Evolutionary conservation across 1,140 invertebrate genomes (phyloP).

Genomic region (Drosophila micromelanica): DNA sequence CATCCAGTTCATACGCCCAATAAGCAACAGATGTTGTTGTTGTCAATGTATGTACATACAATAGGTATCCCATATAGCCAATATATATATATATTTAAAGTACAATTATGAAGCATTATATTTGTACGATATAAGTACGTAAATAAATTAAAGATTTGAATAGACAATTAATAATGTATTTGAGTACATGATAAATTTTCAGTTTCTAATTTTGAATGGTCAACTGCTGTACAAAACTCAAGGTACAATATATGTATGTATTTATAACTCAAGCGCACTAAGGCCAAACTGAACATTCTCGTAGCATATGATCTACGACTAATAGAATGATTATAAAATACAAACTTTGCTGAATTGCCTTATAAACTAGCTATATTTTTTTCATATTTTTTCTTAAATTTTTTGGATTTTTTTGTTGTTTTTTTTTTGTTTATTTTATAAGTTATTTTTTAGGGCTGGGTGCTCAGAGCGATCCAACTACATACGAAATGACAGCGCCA

Average conservation of each 20-base stretch:
- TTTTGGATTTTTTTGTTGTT: constrained; percentile 29
- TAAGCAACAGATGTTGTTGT: background rate
- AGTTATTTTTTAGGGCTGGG: constrained; percentile 44
- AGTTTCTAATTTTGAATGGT: constrained; percentile 64
- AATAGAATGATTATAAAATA: constrained; percentile 77
- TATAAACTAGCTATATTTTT: constrained; percentile 63
- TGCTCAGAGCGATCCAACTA: constrained; percentile 66
- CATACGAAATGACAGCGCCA: constrained; percentile 50
- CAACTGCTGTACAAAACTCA: constrained; percentile 76
- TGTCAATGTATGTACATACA: constrained; percentile 48
- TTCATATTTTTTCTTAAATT: constrained; percentile 38
- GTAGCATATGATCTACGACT: constrained; percentile 58
- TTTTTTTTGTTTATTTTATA: constrained; percentile 30
- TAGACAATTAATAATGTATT: constrained; percentile 54
- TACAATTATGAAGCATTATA: constrained; percentile 63
- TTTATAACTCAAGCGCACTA: constrained; percentile 54
- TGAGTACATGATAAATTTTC: constrained; percentile 73
- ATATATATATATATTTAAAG: constrained; percentile 57
- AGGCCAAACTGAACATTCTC: constrained; percentile 56
- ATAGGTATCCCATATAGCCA: constrained; percentile 67
- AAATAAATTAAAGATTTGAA: constrained; percentile 49
- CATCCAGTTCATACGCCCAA: constrained; percentile 20
- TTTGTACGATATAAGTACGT: constrained; percentile 49
- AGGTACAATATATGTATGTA: constrained; percentile 55
- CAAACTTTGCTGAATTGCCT: constrained; percentile 65